Conservation (phyloP, 2,888 invertebrate genomes). For the Dione vanillae region DNA sequence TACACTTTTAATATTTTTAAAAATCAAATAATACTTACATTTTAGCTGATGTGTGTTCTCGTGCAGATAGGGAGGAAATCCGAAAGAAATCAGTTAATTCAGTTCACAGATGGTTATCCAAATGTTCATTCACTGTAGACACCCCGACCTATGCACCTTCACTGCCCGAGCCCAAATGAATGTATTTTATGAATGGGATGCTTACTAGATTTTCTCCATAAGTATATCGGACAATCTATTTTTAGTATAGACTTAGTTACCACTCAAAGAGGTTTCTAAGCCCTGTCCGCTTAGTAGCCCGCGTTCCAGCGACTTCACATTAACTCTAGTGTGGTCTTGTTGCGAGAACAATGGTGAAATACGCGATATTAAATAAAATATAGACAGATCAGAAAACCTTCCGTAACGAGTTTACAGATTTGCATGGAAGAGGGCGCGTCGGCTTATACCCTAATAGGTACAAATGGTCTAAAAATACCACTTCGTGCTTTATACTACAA, state of each 20-base stretch:
- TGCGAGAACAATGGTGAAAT: constrained; percentile 58
- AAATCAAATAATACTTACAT: constrained; percentile 35
- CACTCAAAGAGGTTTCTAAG: constrained; percentile 44
- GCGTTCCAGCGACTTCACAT: constrained; percentile 28
- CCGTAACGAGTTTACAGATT: constrained; percentile 73
- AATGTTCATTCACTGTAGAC: constrained; percentile 57
- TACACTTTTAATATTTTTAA: background rate
- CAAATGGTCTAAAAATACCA: constrained; percentile 81
- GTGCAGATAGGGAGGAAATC: constrained; percentile 30
- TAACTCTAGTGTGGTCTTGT: constrained; percentile 29
- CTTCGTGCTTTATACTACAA: constrained; percentile 40
- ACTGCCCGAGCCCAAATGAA: constrained; percentile 74
- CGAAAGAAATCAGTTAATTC: constrained; percentile 23
- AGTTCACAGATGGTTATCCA: constrained; percentile 28
- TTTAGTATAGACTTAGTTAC: constrained; percentile 61
- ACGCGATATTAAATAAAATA: constrained; percentile 70
- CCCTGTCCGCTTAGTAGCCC: background rate
- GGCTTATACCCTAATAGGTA: constrained; percentile 68
- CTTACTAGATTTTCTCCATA: constrained; percentile 62
- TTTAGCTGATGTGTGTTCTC: constrained; percentile 25
- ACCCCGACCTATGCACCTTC: constrained; percentile 61
- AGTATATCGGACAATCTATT: constrained; percentile 69
- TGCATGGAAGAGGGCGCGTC: constrained; percentile 81
- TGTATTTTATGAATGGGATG: constrained; percentile 77
- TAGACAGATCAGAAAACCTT: constrained; percentile 73